Base-by-base conservation (phyloP, 2,888 invertebrate genomes). In the Cheilosia urbana region DNA sequence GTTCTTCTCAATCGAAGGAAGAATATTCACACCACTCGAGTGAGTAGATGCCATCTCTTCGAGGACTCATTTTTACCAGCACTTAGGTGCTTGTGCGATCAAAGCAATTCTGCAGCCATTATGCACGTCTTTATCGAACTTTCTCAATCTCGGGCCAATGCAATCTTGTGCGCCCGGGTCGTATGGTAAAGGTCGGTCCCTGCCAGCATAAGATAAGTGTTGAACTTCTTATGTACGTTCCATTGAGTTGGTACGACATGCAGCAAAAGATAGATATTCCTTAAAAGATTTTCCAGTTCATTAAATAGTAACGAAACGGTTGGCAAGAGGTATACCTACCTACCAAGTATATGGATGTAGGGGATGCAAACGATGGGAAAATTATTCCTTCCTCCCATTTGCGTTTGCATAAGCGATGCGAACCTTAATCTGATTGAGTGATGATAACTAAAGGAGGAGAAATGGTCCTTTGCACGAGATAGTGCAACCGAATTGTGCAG, bases 281-380 rank as follows among this genome's bases (percentile, higher is more conserved):
- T 62, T 77, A 58, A 84, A 58, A 76, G 75, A 84, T 84, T 84
- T 80, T 76, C 69, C 80, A 80, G 84, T 84, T 84, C 84, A 84
- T 84, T 84, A 71, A 84, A 80, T 76, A 84, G 80, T 80, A 75
- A 84, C 84, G 71, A 71, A 84, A 75, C 55, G 75, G 75, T 57
- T 37, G 51, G 51, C 24, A 13, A n/a, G 30, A 7, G 37, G 45
- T 19, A 17, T 27, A 27, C 27, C 27, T 24, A 24, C 37, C 24
- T 42, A 42, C 53, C 15, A 27, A 19, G 6, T 37, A 15, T 21
- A 21, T n/a, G 21, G 24, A 11, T 57, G 27, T 27, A 27, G 1
- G 30, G 17, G 45, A 69, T 69, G 79, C 80, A 84, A 84, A 84
- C 80, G 84, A 84, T 62, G 80, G 45, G 84, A 76, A 84, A 84